Evolutionary conservation across 2,797 vertebrate genomes (phyloP).

Genomic region (Pampus argenteus): DNA sequence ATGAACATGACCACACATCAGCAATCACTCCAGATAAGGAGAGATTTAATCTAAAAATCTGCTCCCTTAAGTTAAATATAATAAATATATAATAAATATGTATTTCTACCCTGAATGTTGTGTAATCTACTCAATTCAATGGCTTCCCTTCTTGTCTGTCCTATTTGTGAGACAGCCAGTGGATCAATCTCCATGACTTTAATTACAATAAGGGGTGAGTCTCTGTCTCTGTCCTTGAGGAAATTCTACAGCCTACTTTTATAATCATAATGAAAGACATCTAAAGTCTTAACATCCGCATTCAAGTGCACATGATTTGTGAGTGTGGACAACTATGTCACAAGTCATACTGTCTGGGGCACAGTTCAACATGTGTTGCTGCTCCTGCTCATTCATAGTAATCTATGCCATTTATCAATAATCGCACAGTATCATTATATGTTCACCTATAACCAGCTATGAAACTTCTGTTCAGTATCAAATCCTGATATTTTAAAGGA

Average conservation of each 20-base stretch:
- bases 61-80: too few species aligned
- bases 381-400: too few species aligned
- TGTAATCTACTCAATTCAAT: background rate
- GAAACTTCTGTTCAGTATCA: background rate
- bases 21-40: background rate
- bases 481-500: background rate
- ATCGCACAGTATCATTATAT: background rate
- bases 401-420: background rate
- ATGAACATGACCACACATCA: background rate
- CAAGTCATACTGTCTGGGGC: background rate
- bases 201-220: background rate
- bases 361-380: background rate
- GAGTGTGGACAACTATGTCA: background rate
- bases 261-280: background rate
- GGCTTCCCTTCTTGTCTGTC: background rate
- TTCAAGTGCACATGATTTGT: background rate
- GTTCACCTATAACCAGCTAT: background rate
- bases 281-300: background rate
- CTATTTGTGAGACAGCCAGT: background rate
- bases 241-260: background rate
- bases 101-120: background rate
- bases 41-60: too few species aligned
- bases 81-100: too few species aligned
- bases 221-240: background rate
- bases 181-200: background rate